Conservation (phyloP, 1,140 invertebrate species). For the Drusus annulatus region DNA sequence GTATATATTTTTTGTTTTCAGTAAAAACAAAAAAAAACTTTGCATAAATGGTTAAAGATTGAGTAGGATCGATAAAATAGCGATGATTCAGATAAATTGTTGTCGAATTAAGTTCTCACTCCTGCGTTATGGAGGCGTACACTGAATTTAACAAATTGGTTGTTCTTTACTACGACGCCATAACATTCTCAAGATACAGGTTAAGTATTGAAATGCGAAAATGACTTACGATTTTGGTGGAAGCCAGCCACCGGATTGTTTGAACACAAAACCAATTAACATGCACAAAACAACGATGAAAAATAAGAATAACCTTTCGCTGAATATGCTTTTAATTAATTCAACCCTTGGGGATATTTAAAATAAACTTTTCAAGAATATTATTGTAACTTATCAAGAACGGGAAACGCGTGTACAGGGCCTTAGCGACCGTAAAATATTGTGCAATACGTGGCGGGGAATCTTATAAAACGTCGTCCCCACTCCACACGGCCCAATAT, state of each 20-base stretch:
- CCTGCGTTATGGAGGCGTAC: no score
- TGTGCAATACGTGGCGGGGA: constrained; percentile 47
- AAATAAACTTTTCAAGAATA: not conserved
- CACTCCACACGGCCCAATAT: not conserved
- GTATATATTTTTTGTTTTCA: no score
- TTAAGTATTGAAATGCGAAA: no score
- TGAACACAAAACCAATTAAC: not conserved
- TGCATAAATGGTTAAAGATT: no score
- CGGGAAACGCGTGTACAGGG: not conserved
- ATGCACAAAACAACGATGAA: not conserved
- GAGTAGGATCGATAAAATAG: no score
- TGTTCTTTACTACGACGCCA: no score
- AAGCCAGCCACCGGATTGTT: not conserved
- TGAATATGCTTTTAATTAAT: not conserved
- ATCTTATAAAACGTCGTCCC: constrained; percentile 38
- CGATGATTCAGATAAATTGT: no score
- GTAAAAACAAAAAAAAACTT: no score
- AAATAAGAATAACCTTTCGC: constrained; percentile 3
- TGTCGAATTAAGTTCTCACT: no score
- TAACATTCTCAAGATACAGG: no score
- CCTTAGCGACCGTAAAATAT: constrained; percentile 21
- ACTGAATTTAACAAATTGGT: no score
- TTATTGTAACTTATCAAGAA: not conserved
- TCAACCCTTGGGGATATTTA: constrained; percentile 1
- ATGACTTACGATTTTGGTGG: no score